These are phyloP conservation scores for Eutolmus rufibarbis DNA, from an alignment of 2,888 invertebrate species.

Conservation along the genomic window DNA sequence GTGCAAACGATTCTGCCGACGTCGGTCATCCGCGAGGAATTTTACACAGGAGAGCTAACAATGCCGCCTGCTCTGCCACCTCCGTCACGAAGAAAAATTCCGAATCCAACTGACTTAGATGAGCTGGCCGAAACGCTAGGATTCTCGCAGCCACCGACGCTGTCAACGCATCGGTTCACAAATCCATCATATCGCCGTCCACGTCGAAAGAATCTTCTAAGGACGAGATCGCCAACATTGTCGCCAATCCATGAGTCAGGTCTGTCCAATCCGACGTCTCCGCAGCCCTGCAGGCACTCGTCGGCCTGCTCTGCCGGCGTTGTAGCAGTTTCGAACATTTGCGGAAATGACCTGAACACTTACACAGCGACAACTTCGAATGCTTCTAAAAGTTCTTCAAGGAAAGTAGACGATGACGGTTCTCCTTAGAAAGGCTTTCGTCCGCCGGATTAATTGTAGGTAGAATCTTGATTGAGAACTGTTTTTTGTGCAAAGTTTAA, in stretches of 20 bases:
- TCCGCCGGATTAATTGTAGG: neutral
- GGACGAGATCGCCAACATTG: conserved; percentile 67
- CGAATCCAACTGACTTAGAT: conserved; percentile 64
- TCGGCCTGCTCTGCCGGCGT: conserved; percentile 57
- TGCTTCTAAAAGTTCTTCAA: conserved; percentile 32
- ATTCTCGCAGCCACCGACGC: conserved; percentile 60
- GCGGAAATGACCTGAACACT: conserved; percentile 53
- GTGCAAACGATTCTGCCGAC: conserved; percentile 59
- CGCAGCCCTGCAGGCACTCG: conserved; percentile 63
- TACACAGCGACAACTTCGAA: neutral
- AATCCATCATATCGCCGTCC: conserved; percentile 57
- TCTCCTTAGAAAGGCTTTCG: conserved; percentile 9
- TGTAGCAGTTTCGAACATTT: conserved; percentile 56
- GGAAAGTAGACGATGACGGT: conserved; percentile 19
- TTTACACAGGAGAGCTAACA: conserved; percentile 51
- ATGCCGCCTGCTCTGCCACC: conserved; percentile 63
- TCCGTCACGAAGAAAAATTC: conserved; percentile 64
- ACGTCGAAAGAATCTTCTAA: conserved; percentile 63
- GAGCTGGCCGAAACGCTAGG: conserved; percentile 68
- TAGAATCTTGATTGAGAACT: neutral
- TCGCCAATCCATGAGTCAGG: conserved; percentile 78
- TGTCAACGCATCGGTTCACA: conserved; percentile 54
- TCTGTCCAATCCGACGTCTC: conserved; percentile 74
- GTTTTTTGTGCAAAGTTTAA: conserved; percentile 20
- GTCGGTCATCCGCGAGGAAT: conserved; percentile 57